These are phyloP conservation scores for Philopedon plagiatum DNA, from an alignment of 2,888 invertebrate species.

Conservation along the genomic window DNA sequence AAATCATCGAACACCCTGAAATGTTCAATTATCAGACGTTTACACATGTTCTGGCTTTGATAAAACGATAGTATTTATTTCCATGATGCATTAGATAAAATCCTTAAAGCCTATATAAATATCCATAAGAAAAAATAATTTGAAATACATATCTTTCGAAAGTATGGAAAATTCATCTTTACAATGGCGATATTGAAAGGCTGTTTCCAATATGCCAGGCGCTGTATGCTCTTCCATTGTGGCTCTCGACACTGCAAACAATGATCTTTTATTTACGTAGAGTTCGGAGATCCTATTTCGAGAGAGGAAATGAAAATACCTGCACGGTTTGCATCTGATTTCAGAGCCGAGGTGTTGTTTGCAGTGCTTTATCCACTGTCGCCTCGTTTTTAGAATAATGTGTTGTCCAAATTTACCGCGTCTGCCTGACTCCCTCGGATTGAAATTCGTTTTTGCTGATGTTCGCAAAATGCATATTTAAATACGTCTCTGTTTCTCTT, in stretches of 20 bases:
- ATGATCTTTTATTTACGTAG: constrained; percentile 48
- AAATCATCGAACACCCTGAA: too few relatives aligned
- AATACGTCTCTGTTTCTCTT: neutral
- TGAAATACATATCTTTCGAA: too few relatives aligned
- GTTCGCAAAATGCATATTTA: constrained; percentile 11
- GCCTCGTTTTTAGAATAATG: constrained; percentile 17
- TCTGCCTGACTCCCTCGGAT: constrained; percentile 1
- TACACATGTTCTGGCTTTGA: too few relatives aligned
- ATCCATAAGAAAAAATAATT: too few relatives aligned
- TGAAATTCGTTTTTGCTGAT: constrained; percentile 1
- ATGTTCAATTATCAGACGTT: too few relatives aligned
- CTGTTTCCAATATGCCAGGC: constrained; percentile 18
- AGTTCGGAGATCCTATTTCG: constrained; percentile 43
- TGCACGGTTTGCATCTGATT: constrained; percentile 47
- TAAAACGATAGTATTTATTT: too few relatives aligned
- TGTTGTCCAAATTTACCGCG: constrained; percentile 16
- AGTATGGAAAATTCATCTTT: constrained; percentile 21
- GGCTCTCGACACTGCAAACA: constrained; percentile 46
- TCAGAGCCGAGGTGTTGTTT: constrained; percentile 40
- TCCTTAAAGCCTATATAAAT: too few relatives aligned
- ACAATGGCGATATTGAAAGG: constrained; percentile 13
- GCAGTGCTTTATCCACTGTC: constrained; percentile 16
- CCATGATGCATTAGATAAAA: too few relatives aligned
- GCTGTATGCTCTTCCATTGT: constrained; percentile 23
- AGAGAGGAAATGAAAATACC: constrained; percentile 51